Evolutionary conservation across 1,140 invertebrate species (phyloP).

Genomic region (Semibalanus balanoides): DNA sequence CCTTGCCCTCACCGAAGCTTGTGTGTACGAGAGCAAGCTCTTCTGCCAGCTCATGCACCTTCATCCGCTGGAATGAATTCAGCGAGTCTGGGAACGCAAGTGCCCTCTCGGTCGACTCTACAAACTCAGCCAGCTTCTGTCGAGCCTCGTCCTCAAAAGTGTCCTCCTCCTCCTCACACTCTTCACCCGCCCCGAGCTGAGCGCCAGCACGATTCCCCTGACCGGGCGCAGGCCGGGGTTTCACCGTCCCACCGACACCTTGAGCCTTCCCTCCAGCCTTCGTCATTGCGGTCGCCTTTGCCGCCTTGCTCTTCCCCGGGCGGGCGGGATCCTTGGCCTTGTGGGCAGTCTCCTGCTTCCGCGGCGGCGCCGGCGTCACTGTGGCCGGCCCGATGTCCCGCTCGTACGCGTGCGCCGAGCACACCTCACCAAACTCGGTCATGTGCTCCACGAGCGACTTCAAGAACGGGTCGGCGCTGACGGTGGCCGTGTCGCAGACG

Average conservation of each 20-base stretch:
- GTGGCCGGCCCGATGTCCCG: slow-evolving; percentile 6
- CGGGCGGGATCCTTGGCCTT: slow-evolving; percentile 11
- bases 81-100: slow-evolving; percentile 17
- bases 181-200: slow-evolving; percentile 5
- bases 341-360: not conserved
- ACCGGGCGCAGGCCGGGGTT: not conserved
- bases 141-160: slow-evolving; percentile 8
- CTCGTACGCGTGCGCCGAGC: slow-evolving; percentile 28
- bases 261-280: slow-evolving; percentile 20
- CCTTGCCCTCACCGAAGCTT: slow-evolving; percentile 16
- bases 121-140: slow-evolving; percentile 11
- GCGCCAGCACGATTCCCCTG: not conserved
- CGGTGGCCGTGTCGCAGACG: slow-evolving; percentile 40
- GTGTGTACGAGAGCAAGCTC: slow-evolving; percentile 13
- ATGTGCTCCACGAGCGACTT: slow-evolving; percentile 38
- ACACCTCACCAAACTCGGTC: slow-evolving; percentile 34
- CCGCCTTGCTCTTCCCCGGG: slow-evolving; percentile 4
- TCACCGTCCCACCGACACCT: slow-evolving; percentile 14
- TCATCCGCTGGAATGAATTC: slow-evolving; percentile 19
- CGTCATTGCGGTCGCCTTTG: slow-evolving; percentile 16
- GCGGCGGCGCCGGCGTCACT: slow-evolving; percentile 13
- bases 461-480: slow-evolving; percentile 36
- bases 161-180: slow-evolving; percentile 12
- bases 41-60: slow-evolving; percentile 20
- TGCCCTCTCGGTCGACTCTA: not conserved